phyloP scores from a whole-genome alignment of 2,888 invertebrate species.

The Pachliopta kotzebuea region DNA sequence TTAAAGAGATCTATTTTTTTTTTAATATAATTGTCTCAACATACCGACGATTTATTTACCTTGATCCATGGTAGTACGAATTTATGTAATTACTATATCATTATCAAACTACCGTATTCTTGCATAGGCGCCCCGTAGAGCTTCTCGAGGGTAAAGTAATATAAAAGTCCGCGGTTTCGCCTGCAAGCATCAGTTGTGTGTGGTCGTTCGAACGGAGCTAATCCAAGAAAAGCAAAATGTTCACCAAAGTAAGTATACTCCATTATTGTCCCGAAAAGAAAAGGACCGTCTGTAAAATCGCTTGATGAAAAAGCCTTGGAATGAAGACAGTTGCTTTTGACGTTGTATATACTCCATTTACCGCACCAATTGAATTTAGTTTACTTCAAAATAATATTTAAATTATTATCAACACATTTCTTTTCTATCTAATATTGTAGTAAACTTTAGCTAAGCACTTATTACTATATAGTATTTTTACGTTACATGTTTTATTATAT shows the following conservation, averaged over 20 bases:
- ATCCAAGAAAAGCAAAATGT: constrained; percentile 76
- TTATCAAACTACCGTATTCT: constrained; percentile 77
- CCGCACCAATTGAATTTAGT: not conserved
- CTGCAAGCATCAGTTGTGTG: constrained; percentile 75
- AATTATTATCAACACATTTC: not conserved
- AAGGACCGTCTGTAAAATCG: constrained; percentile 46
- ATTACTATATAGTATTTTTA: too few species aligned
- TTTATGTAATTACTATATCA: constrained; percentile 75
- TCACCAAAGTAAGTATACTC: constrained; percentile 74
- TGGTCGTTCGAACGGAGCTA: constrained; percentile 73
- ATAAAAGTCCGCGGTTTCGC: constrained; percentile 68
- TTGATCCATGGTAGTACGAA: constrained; percentile 68
- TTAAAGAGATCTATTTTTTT: constrained; percentile 24
- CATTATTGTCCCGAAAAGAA: constrained; percentile 36
- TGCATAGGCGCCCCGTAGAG: constrained; percentile 61
- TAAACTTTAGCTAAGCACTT: too few species aligned
- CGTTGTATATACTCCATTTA: not conserved
- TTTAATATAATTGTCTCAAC: constrained; percentile 32
- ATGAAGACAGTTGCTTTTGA: constrained; percentile 13
- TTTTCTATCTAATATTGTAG: not conserved
- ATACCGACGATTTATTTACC: constrained; percentile 56
- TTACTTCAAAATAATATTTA: not conserved
- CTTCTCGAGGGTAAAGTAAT: constrained; percentile 68
- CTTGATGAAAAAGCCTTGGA: constrained; percentile 33
- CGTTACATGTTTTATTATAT: too few species aligned